phyloP scores from a whole-genome alignment of 2,888 invertebrate species.

The Cerastis rubricosa region DNA sequence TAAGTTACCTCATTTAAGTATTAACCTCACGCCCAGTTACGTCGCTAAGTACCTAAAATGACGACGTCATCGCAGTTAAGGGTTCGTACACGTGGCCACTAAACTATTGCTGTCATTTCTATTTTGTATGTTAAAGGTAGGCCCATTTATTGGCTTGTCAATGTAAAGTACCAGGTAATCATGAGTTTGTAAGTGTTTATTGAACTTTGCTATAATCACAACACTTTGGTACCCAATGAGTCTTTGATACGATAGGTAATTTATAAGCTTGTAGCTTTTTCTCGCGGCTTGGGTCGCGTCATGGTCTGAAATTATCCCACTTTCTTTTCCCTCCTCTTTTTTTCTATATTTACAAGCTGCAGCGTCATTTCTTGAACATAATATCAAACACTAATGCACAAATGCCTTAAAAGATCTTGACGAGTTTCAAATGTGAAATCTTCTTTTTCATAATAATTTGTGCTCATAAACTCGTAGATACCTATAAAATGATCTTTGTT shows the following conservation, averaged over 20 bases:
- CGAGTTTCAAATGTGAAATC: background rate
- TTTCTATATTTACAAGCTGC: background rate
- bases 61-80: conserved; percentile 20
- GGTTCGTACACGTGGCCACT: background rate
- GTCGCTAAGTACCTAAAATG: background rate
- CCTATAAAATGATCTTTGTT: background rate
- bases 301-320: background rate
- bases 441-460: background rate
- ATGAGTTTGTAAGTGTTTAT: background rate
- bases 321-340: too few species aligned
- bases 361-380: background rate
- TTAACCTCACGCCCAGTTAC: conserved; percentile 20
- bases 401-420: background rate
- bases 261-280: background rate
- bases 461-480: background rate
- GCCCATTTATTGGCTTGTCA: background rate
- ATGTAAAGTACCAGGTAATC: background rate
- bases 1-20: conserved; percentile 8
- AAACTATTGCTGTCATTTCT: conserved; percentile 9
- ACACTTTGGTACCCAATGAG: background rate
- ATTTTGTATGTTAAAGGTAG: background rate
- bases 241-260: background rate
- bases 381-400: background rate
- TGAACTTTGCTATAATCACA: background rate
- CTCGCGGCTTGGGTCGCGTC: background rate